Evolutionary conservation across 2,888 invertebrate species (phyloP), one percentile per base, ranked within the genome.

Genomic region (Drosophila subquinaria): DNA sequence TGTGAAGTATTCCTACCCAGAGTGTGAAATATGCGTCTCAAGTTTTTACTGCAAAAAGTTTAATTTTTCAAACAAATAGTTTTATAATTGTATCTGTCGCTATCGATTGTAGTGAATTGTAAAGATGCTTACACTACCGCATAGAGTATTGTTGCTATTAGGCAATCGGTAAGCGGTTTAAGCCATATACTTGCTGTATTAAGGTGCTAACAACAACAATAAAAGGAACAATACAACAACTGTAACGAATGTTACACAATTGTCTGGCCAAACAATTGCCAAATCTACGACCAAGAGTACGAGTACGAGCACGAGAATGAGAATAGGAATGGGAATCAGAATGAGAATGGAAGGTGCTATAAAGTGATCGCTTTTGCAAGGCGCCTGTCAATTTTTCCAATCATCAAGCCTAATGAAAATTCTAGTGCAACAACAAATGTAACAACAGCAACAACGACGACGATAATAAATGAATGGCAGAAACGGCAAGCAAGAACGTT

Each of bases 351-450:
- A n/a, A 45, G 20, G 59, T 48, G 60, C 61, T 69, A 83, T 77
- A 73, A 72, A 83, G 77, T 77, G 87, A 87, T 87, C 81, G 81
- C 75, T 73, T 82, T 75, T 66, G 69, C 77, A 73, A 80, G 75
- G 71, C 73, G 73, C 81, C 89, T 82, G 90, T 85, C 86, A 89
- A 87, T 87, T 75, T 81, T 88, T 74, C 73, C 86, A 86, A 86
- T 86, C 89, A 88, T 88, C 89, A 74, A 60, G 82, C 81, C 82
- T 73, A 79, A 79, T 85, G 86, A 81, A 89, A 89, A 79, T 85
- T 84, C 88, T 69, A 75, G 81, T 69, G 59, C 78, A 56, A 61
- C 42, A 56, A 69, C 50, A 62, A 45, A 23, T 23, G 27, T 23
- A 27, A 59, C 43, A 61, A 38, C 42, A 65, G 43, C 50, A 53